Percentiles rank a stretch among this genome's conserved stretches.
These are phyloP conservation scores for Zootermopsis nevadensis DNA, from an alignment of 2,888 invertebrate genomes.

Conservation along the genomic window DNA sequence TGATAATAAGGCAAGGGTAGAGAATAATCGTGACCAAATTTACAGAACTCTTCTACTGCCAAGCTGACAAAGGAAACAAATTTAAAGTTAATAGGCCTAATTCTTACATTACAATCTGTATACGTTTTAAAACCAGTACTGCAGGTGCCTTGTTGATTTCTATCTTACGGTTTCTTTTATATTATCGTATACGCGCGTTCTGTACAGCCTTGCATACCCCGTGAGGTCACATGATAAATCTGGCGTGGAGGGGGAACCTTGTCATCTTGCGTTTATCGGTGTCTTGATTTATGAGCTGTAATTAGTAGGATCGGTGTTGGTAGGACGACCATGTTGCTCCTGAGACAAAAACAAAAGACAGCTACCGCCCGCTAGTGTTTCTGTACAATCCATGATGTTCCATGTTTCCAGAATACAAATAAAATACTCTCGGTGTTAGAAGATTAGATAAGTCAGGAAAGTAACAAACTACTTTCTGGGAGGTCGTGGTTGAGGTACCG, in stretches of 20 bases:
- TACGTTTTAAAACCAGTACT: neutral
- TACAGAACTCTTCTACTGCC: no score
- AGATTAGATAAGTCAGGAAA: no score
- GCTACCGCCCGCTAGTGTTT: slow-evolving; percentile 22
- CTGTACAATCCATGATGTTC: neutral
- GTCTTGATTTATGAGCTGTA: slow-evolving; percentile 37
- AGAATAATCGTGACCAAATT: no score
- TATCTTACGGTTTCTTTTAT: neutral
- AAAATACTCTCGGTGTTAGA: no score
- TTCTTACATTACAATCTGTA: neutral
- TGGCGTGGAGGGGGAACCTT: neutral
- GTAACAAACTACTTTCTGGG: no score
- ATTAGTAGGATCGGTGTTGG: slow-evolving; percentile 22
- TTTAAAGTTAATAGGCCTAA: no score
- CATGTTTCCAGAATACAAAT: no score
- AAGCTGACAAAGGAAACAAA: no score
- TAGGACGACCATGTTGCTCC: neutral
- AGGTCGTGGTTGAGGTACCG: no score
- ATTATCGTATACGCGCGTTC: neutral
- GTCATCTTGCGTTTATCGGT: slow-evolving; percentile 10
- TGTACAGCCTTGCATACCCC: neutral
- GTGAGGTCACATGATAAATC: neutral
- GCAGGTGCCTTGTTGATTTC: neutral
- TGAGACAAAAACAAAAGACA: slow-evolving; percentile 17
- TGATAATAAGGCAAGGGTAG: neutral